Base-by-base conservation (phyloP, 2,797 vertebrate genomes). In the Onychomys leucogaster region DNA sequence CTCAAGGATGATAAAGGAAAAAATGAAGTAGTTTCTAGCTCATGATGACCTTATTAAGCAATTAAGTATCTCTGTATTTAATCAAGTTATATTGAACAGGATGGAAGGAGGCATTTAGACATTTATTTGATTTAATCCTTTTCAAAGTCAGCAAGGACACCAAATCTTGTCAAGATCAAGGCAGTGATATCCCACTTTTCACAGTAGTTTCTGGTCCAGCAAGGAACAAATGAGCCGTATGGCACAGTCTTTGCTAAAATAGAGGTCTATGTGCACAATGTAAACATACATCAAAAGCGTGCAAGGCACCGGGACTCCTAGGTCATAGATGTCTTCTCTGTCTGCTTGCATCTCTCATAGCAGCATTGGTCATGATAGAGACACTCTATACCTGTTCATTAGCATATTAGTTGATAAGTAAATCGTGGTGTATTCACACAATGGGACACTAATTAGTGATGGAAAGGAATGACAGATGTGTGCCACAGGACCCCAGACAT, bases 21-120 rank as follows among this genome's bases (percentile, higher is more conserved):
- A 96, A 91, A 55, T 43, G 6, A 81, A 93, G 29, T 90, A 37
- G 81, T 96, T 91, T 97, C 91, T 85, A 92, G 96, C 61, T 92
- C 25, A 76, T 46, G 57, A 90, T 94, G 87, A 95, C 91, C 91
- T 96, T 95, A 96, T 93, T 97, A 96, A 95, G 90, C 88, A 94
- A 97, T 96, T 93, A 96, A 37, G n/a, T 81, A 91, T 97, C 85
- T 95, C 80, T 95, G 96, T 37, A 90, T 96, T 96, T 97, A 95
- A 95, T 93, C 65, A 94, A 90, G 92, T 96, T 95, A 3, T 88
- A 85, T 91, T 93, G 97, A 91, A 96, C 80, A 84, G 96, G 81
- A 93, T 96, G 89, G 95, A 96, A 97, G 94, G 90, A 78, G 25
- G n/a, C 65, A 90, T 86, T 96, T 95, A 93, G 29, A 55, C 55